Base-by-base conservation (phyloP, 2,888 invertebrate species). In the Lasioglossum marginatum region DNA sequence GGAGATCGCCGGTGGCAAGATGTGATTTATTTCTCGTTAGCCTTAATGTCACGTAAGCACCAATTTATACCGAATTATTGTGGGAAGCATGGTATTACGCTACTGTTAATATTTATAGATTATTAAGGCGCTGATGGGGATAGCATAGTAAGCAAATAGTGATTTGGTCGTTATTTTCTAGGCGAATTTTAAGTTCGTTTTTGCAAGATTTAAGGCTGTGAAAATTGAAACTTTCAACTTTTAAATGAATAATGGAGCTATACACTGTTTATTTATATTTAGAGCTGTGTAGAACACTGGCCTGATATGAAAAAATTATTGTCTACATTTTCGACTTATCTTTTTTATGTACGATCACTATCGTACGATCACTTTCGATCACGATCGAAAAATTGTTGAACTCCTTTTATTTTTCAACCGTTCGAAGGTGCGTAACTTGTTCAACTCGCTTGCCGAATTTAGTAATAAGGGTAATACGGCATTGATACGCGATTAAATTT, bases 401-500 rank as follows among this genome's bases (percentile, higher is more conserved):
- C 8, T 10, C 8, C 23, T 48, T 52, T 52, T 52, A n/a, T 3
- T 12, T 57, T 10, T n/a, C n/a, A n/a, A 57, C 10, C n/a, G 57
- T 57, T 12, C 1, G n/a, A 57, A 4, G n/a, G 12, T n/a, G 23
- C 57, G 57, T 4, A 12, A n/a, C 57, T 57, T n/a, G 12, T n/a
- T 12, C 16, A 31, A 31, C 31, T 3, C 31, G 8, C 2, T 19
- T 6, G 31, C 19, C 31, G 31, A 31, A 63, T 31, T 31, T 19
- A 19, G 31, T 6, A 31, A 63, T 1, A 27, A 60, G 31, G 16
- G 60, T 60, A 60, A 63, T 8, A 63, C 8, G 27, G 52, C 66
- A 78, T 75, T 75, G 79, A 84, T 81, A 79, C 57, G 27, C 79
- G 83, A 84, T 86, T 77, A 80, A 83, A 77, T 88, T 84, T 83